Conservation (phyloP, 2,113 vertebrate genomes). For the Tragulus kanchil region DNA sequence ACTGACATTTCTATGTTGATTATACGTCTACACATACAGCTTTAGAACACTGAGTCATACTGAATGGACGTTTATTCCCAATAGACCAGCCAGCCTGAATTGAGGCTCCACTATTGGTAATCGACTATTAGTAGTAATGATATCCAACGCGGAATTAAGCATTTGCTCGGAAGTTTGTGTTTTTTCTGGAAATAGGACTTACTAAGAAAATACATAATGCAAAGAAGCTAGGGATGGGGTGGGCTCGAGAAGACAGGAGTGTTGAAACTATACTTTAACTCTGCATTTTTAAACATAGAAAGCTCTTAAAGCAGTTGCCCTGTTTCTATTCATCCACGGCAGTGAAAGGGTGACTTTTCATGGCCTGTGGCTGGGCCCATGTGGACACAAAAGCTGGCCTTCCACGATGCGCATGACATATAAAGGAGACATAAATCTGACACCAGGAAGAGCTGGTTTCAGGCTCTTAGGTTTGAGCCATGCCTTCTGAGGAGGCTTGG, state of each 20-base stretch:
- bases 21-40: background rate
- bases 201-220: slow-evolving; percentile 19
- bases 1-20: background rate
- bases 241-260: background rate
- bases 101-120: background rate
- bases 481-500: background rate
- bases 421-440: background rate
- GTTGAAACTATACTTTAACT: background rate
- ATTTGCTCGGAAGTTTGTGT: background rate
- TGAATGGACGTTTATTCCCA: background rate
- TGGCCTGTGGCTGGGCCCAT: accelerated
- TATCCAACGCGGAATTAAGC: background rate
- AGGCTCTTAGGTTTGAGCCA: background rate
- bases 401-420: too few relatives aligned
- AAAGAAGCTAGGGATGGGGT: background rate
- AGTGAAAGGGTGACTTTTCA: accelerated
- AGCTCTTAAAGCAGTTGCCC: background rate
- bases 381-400: background rate
- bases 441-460: background rate
- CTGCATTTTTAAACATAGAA: background rate
- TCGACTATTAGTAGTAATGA: background rate
- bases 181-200: slow-evolving; percentile 32
- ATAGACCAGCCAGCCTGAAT: background rate
- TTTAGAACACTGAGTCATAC: background rate
- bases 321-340: background rate